A percentile compares a stretch with the other conserved stretches of the same genome.
Conservation (phyloP, 2,797 vertebrate species). For the Lepilemur ruficaudatus region DNA sequence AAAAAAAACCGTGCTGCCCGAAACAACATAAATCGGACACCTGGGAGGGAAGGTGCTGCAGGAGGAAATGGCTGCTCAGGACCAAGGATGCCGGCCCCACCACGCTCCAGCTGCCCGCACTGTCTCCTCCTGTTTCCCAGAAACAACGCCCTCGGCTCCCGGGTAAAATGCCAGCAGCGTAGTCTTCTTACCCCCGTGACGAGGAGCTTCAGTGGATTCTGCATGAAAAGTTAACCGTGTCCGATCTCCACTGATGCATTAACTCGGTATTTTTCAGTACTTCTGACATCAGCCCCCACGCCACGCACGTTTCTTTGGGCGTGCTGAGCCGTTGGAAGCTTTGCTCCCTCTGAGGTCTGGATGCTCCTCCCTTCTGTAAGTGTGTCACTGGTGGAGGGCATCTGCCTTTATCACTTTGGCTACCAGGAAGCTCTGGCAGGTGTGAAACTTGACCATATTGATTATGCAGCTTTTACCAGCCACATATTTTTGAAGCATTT, state of each 20-base stretch:
- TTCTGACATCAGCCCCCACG: neutral
- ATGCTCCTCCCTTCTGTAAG: neutral
- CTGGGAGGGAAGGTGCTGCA: neutral
- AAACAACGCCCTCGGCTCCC: neutral
- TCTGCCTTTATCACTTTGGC: neutral
- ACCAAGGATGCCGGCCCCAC: neutral
- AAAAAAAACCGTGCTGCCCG: no score
- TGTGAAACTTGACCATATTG: neutral
- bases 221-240: neutral
- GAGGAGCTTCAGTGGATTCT: neutral
- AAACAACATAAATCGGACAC: no score
- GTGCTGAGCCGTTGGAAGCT: neutral
- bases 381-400: neutral
- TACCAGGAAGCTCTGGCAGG: neutral
- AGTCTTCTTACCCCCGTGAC: neutral
- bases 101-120: neutral
- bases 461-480: neutral
- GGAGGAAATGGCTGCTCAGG: neutral
- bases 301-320: neutral
- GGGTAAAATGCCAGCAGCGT: neutral
- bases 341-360: neutral
- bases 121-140: neutral
- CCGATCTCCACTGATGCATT: neutral
- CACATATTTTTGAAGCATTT: neutral
- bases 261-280: neutral